phyloP scores from a whole-genome alignment of 2,113 vertebrate species.

The Pelecanus crispus region DNA sequence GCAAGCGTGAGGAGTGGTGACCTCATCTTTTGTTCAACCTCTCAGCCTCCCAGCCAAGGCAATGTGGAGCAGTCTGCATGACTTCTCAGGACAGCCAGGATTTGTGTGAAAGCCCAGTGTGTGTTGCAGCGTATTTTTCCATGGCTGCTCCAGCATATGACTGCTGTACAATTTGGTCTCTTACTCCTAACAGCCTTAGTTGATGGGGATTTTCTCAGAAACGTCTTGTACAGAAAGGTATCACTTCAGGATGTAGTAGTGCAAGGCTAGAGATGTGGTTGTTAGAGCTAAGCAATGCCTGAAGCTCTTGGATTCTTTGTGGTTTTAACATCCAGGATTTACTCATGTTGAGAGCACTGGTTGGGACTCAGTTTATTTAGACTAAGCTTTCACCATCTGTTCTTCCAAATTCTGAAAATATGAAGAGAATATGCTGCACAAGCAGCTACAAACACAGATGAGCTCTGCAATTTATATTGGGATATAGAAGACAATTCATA shows the following conservation, averaged over 20 bases:
- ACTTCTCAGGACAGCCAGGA: background rate
- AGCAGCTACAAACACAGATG: background rate
- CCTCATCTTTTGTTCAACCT: background rate
- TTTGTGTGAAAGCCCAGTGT: background rate
- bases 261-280: background rate
- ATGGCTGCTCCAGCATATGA: background rate
- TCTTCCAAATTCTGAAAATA: slow-evolving; percentile 12
- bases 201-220: background rate
- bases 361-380: background rate
- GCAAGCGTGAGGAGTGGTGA: background rate
- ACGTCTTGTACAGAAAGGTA: background rate
- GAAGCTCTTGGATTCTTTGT: background rate
- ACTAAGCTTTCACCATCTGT: slow-evolving; percentile 4
- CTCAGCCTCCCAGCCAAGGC: background rate
- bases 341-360: background rate
- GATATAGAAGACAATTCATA: background rate
- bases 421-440: background rate
- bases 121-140: background rate
- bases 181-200: background rate
- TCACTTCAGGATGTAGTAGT: background rate
- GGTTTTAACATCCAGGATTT: background rate
- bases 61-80: background rate
- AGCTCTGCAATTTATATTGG: background rate
- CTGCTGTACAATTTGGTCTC: background rate
- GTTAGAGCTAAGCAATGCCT: background rate